Conservation (phyloP, 2,113 vertebrate genomes). For the Myotis lucifugus region DNA sequence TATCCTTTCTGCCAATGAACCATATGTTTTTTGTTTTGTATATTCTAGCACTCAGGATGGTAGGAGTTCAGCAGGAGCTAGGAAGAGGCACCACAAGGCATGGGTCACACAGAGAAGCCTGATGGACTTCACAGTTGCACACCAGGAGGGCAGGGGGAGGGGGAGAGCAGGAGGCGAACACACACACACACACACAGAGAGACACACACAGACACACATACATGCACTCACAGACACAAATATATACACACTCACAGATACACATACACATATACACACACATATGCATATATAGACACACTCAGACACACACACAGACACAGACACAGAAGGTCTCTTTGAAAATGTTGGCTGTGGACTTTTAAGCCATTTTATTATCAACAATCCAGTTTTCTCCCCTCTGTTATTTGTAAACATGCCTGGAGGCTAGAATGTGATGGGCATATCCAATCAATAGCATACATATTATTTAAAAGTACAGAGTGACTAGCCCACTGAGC, state of each 20-base stretch:
- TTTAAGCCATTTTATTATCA: conserved; percentile 7
- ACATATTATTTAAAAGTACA: conserved; percentile 34
- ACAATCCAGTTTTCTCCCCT: background rate
- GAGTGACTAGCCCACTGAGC: background rate
- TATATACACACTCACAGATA: background rate
- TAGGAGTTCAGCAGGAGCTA: background rate
- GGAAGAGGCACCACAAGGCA: background rate
- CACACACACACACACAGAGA: background rate
- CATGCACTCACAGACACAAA: background rate
- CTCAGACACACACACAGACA: background rate
- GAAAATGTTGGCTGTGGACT: background rate
- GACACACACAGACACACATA: background rate
- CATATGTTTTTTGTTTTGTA: background rate
- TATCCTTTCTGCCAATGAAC: background rate
- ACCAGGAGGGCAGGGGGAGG: background rate
- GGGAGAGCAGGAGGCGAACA: background rate
- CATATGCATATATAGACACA: background rate
- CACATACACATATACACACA: background rate
- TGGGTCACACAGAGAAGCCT: background rate
- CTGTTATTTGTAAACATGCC: conserved; percentile 22
- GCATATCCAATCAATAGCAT: background rate
- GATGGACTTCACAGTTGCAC: background rate
- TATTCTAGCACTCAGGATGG: background rate
- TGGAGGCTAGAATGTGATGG: background rate
- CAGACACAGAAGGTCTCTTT: background rate